Evolutionary conservation across 2,797 vertebrate genomes (phyloP).

Genomic region (Neosilurus mollespiculum): DNA sequence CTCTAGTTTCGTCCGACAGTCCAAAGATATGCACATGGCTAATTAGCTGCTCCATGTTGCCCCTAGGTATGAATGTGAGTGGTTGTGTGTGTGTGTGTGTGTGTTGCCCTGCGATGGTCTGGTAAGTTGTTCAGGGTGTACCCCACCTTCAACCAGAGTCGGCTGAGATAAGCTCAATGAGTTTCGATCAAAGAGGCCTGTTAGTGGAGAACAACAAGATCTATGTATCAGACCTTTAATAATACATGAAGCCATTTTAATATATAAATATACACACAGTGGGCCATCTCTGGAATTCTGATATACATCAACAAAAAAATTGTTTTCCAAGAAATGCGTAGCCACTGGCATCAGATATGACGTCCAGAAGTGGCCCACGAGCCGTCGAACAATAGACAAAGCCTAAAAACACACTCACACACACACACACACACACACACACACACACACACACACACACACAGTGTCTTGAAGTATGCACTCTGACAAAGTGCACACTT

Average conservation of each 20-base stretch:
- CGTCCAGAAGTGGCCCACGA: constrained; percentile 56
- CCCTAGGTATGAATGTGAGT: too few relatives aligned
- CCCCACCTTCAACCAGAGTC: too few relatives aligned
- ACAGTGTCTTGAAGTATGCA: constrained; percentile 53
- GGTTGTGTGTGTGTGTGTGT: too few relatives aligned
- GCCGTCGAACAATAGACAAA: constrained; percentile 67
- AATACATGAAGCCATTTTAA: neutral
- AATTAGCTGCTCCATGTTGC: too few relatives aligned
- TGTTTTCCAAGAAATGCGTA: constrained; percentile 35
- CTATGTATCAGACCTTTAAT: neutral
- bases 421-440: constrained; percentile 28
- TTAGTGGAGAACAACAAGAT: neutral
- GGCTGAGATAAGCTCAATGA: too few relatives aligned
- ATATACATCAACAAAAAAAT: constrained; percentile 28
- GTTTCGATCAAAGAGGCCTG: neutral
- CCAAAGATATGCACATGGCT: too few relatives aligned
- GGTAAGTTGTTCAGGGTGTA: too few relatives aligned
- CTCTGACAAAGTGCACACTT: constrained; percentile 51
- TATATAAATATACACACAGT: neutral
- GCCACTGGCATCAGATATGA: constrained; percentile 52
- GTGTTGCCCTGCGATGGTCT: too few relatives aligned
- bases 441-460: constrained; percentile 50
- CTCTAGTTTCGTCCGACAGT: too few relatives aligned
- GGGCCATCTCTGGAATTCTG: neutral
- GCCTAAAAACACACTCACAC: constrained; percentile 26